phyloP scores from a whole-genome alignment of 2,113 vertebrate species.

The Chelonoidis abingdonii region DNA sequence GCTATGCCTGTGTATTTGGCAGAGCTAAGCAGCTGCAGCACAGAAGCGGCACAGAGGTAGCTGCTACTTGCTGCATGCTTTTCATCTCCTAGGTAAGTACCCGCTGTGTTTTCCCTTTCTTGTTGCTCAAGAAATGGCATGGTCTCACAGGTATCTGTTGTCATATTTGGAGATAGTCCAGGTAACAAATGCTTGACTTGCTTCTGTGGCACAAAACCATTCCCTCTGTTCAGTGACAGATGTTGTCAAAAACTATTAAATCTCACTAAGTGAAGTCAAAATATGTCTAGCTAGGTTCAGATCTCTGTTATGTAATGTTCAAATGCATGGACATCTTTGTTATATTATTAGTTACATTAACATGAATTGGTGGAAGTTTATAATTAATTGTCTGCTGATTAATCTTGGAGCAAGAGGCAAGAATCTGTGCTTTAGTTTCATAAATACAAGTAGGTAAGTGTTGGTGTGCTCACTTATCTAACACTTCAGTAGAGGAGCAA shows the following conservation, averaged over 20 bases:
- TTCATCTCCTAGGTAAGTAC: not conserved
- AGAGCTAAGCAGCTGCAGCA: not conserved
- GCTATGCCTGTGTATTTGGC: not conserved
- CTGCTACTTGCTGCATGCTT: not conserved
- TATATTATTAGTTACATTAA: not conserved
- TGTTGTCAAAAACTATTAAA: not conserved
- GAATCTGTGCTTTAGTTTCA: not conserved
- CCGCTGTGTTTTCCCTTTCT: not conserved
- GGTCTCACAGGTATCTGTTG: not conserved
- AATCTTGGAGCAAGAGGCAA: not conserved
- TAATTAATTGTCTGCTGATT: not conserved
- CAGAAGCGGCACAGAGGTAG: not conserved
- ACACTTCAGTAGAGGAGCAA: not conserved
- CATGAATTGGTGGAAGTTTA: not conserved
- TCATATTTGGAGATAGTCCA: not conserved
- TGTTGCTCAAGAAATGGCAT: rapidly evolving
- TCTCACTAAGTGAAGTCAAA: not conserved
- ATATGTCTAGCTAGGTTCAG: not conserved
- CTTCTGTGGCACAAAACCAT: not conserved
- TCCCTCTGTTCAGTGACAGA: not conserved
- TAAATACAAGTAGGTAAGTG: not conserved
- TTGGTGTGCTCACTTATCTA: not conserved
- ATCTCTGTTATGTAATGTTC: not conserved
- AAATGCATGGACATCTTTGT: not conserved
- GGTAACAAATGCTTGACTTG: not conserved